Evolutionary conservation across 2,888 invertebrate genomes (phyloP).

Genomic region (Junonia oenone): DNA sequence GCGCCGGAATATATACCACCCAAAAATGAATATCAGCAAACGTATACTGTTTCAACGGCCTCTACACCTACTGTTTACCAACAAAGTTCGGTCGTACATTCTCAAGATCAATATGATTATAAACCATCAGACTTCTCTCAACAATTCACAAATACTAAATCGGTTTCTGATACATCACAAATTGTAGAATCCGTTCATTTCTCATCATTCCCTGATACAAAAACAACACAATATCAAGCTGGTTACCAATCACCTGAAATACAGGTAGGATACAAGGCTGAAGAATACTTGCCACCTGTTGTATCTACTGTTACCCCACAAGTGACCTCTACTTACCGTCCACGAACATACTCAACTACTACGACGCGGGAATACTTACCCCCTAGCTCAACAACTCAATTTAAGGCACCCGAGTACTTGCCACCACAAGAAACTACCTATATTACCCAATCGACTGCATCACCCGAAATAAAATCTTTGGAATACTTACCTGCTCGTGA

Average conservation of each 20-base stretch:
- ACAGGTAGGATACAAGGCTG: constrained; percentile 58
- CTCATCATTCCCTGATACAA: constrained; percentile 49
- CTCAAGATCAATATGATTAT: constrained; percentile 46
- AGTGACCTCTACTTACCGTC: constrained; percentile 51
- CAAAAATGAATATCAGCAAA: constrained; percentile 47
- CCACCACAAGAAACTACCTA: constrained; percentile 49
- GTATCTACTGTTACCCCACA: constrained; percentile 41
- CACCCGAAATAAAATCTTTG: constrained; percentile 22
- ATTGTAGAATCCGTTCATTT: constrained; percentile 53
- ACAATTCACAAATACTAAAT: constrained; percentile 41
- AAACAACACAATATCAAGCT: constrained; percentile 47
- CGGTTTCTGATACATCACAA: constrained; percentile 47
- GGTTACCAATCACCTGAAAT: constrained; percentile 60
- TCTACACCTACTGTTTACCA: constrained; percentile 46
- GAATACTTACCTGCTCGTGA: constrained; percentile 30
- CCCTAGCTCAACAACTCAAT: constrained; percentile 35
- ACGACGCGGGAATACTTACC: constrained; percentile 41
- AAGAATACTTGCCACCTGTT: constrained; percentile 65
- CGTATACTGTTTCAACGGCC: constrained; percentile 47
- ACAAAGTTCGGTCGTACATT: constrained; percentile 42
- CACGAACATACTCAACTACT: constrained; percentile 47
- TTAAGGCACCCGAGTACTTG: constrained; percentile 37
- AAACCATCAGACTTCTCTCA: constrained; percentile 41
- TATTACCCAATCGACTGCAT: constrained; percentile 26
- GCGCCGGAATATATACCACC: constrained; percentile 45